Conservation (phyloP, 2,113 vertebrate genomes). For the Stigmatopora nigra region DNA sequence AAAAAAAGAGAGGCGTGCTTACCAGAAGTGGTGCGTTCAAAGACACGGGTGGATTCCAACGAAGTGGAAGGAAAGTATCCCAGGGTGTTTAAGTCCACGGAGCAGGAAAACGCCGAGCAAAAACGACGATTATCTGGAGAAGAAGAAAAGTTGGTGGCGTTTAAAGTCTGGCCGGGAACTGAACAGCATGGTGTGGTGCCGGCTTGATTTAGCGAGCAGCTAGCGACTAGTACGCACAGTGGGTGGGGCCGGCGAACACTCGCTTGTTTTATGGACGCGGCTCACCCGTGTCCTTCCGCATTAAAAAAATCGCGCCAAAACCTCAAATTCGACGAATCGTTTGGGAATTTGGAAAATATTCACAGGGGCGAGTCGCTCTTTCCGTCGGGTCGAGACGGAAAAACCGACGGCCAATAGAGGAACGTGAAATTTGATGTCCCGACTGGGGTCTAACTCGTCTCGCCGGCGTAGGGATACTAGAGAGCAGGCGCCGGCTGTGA, state of each 20-base stretch:
- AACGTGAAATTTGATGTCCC: accelerated
- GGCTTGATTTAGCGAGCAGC: background rate
- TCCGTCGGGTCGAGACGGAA: background rate
- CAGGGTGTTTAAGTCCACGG: conserved; percentile 28
- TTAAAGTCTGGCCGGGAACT: conserved; percentile 10
- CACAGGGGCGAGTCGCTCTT: accelerated
- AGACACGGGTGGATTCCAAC: background rate
- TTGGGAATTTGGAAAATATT: accelerated
- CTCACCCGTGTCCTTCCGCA: conserved; percentile 44
- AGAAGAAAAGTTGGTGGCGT: conserved; percentile 9
- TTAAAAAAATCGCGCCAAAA: conserved; percentile 70
- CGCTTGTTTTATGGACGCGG: conserved; percentile 34
- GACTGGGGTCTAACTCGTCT: conserved; percentile 19
- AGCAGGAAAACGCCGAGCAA: accelerated
- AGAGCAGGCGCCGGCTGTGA: background rate
- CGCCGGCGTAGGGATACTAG: conserved; percentile 48
- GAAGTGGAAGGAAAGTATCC: background rate
- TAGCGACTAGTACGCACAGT: conserved; percentile 25
- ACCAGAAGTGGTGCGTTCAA: background rate
- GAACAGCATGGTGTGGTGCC: conserved; percentile 31
- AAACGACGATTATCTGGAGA: background rate
- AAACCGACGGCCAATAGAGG: accelerated
- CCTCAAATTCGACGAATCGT: accelerated
- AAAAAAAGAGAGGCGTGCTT: background rate
- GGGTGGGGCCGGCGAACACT: conserved; percentile 58